Evolutionary conservation across 2,113 vertebrate species (phyloP), one percentile per base, ranked within the genome.

Genomic region (Alosa alosa): DNA sequence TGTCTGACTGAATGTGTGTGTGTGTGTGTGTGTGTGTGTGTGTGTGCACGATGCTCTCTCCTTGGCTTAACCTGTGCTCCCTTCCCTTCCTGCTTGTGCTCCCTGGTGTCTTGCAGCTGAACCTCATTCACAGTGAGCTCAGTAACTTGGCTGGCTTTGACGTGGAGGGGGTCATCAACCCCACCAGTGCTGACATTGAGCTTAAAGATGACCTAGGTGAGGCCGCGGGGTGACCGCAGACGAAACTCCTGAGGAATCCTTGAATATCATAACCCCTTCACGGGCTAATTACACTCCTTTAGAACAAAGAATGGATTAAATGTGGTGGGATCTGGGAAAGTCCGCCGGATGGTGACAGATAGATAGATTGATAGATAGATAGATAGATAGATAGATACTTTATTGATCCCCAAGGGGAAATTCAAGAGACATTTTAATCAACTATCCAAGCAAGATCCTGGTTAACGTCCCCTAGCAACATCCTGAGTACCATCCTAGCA

Each of bases 121-220:
- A 99, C 96, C 98, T 99, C 92, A 98, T 99, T 96, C 98, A 99
- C 97, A 99, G 98, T 95, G 98, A 99, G 96, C 97, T 99, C 97
- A 98, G 96, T 97, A 99, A 99, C 97, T 97, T 99, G 97, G 98
- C 98, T 95, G 97, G 97, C 96, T 99, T 99, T 96, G 98, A 99
- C 95, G 98, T 99, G 97, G 98, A 99, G 96, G 98, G 98, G 96
- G 97, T 99, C 95, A 98, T 99, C 97, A 99, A 98, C 96, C 98
- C 98, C 91, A 99, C 97, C 96, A 99, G 97, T 96, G 97, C 97
- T 96, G 98, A 99, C 95, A 98, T 99, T 96, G 97, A 99, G 94
- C 98, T 99, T 96, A 99, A 99, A 98, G 97, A 99, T 96, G 98
- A 99, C 94, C 96, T 99, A 98, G 98, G 98, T 99, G 98, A 95